phyloP scores from a whole-genome alignment of 2,797 vertebrate species.

The Tenualosa ilisha region DNA sequence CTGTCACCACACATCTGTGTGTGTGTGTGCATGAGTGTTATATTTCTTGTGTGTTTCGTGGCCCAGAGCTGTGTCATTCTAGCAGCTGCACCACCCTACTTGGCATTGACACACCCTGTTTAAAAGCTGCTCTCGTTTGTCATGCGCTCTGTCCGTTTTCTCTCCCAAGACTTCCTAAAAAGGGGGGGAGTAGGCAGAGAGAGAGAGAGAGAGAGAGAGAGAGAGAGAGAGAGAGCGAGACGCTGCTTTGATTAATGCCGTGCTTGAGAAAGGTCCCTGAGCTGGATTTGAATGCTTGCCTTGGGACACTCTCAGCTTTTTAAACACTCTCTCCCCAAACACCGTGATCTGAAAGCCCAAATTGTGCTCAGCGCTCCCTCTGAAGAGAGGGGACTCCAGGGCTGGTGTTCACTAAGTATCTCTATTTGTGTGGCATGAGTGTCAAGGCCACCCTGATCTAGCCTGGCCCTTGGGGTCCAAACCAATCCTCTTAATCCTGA shows the following conservation, averaged over 20 bases:
- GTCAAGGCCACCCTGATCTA: neutral
- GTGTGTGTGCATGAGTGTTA: neutral
- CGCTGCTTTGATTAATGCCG: neutral
- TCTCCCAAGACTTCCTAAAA: neutral
- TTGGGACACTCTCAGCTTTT: conserved; percentile 9
- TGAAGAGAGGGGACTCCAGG: neutral
- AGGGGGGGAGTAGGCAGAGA: neutral
- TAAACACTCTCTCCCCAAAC: neutral
- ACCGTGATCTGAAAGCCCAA: neutral
- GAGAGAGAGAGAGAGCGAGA: neutral
- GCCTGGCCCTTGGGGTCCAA: neutral
- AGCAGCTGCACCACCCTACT: neutral
- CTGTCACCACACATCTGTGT: neutral
- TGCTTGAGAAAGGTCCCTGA: neutral
- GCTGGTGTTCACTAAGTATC: neutral
- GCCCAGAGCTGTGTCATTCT: conserved; percentile 16
- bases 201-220: neutral
- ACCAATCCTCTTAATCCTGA: neutral
- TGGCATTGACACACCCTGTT: conserved; percentile 3
- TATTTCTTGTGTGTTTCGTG: neutral
- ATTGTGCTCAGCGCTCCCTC: neutral
- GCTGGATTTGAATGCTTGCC: conserved; percentile 8
- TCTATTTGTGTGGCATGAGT: neutral
- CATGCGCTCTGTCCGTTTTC: neutral
- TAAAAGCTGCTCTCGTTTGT: neutral